Evolutionary conservation across 2,888 invertebrate species (phyloP), one percentile per base, ranked within the genome.

Genomic region (Unio pictorum): DNA sequence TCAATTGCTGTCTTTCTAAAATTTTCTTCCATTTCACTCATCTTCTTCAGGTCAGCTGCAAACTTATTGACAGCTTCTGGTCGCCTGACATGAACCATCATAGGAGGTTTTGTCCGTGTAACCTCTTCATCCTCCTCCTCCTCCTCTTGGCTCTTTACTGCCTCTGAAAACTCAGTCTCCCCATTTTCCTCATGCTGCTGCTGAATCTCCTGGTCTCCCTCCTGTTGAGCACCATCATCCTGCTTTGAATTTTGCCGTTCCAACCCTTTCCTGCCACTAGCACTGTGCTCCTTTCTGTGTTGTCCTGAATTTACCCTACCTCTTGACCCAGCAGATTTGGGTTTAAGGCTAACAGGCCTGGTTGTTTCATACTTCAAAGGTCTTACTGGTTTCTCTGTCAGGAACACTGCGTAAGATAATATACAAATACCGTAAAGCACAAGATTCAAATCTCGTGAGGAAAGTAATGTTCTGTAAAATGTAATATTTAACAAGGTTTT

Each of bases 291-390:
- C 8, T 64, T 63, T 2, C 17, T 28, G 3, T 57, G 55, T 55
- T 78, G 74, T 23, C 71, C 79, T 18, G 79, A 75, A 54, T 67
- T 67, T 45, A 59, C 18, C 4, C 72, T 61, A 45, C 72, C 70
- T 58, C 68, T 20, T 7, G 18, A 18, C 26, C 55, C 55, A 45
- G 59, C 23, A 54, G 61, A 64, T 54, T 63, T 65, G 54, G 67
- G 64, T 5, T 55, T 67, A 60, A 74, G 65, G 1, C 64, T 55
- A 3, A 84, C 75, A 4, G 85, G 86, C 61, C 79, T 73, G 20
- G 84, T 84, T 23, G 84, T 81, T 72, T 86, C 86, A 72, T 80
- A 84, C 68, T 83, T 85, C 61, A 85, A 60, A 23, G 84, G 82
- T 59, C 86, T 73, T 23, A 84, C 85, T 11, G 66, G 68, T 59